Evolutionary conservation across 2,113 vertebrate species (phyloP).

Genomic region (Mungos mungo): DNA sequence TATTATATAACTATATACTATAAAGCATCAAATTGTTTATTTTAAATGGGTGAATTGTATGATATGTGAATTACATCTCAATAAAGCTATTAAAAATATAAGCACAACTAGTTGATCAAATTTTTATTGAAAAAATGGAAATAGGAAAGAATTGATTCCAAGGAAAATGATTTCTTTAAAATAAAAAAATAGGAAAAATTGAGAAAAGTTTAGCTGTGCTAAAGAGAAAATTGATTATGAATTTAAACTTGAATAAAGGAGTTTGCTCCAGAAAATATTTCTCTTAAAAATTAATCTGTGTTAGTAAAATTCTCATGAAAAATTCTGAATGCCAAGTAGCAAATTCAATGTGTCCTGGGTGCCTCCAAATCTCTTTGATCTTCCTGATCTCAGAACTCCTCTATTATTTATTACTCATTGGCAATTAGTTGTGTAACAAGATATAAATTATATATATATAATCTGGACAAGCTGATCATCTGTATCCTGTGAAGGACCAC

Average conservation of each 20-base stretch:
- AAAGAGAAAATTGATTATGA: conserved; percentile 17
- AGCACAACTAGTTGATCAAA: neutral
- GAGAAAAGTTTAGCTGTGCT: neutral
- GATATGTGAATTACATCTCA: neutral
- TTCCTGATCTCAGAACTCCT: neutral
- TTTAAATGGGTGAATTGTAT: neutral
- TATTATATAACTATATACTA: neutral
- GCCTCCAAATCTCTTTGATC: neutral
- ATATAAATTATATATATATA: neutral
- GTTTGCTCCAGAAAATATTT: neutral
- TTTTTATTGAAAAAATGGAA: neutral
- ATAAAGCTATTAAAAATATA: neutral
- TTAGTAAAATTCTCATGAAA: conserved; percentile 8
- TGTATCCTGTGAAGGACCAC: neutral
- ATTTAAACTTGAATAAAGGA: conserved; percentile 10
- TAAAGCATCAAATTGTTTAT: neutral
- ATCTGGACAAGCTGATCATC: neutral
- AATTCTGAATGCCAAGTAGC: neutral
- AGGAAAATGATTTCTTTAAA: neutral
- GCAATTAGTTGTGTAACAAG: neutral
- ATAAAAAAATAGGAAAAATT: neutral
- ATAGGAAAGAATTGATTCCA: neutral
- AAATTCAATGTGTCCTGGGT: neutral
- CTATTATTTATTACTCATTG: neutral
- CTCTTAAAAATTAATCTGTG: conserved; percentile 26